A percentile compares a stretch with the other conserved stretches of the same genome.
Conservation (phyloP, 2,888 invertebrate species). For the Ochropleura leucogaster region DNA sequence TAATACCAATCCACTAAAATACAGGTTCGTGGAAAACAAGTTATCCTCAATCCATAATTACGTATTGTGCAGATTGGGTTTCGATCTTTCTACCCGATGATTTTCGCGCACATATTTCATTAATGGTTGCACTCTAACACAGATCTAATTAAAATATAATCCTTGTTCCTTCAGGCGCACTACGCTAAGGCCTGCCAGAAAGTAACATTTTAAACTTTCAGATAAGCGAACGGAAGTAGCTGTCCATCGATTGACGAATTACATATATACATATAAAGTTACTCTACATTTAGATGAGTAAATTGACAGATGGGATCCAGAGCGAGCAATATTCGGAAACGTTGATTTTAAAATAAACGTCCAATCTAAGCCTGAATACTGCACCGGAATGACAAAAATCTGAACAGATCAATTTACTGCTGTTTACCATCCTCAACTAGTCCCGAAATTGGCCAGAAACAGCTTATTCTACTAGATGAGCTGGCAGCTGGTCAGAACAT, state of each 20-base stretch:
- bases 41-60: conserved; percentile 14
- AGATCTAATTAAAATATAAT: conserved; percentile 13
- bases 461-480: neutral
- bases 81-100: neutral
- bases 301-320: neutral
- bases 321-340: neutral
- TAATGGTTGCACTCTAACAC: neutral
- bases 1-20: conserved; percentile 4
- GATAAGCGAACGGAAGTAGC: conserved; percentile 6
- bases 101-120: conserved; percentile 2
- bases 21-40: neutral
- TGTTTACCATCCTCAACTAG: conserved; percentile 3
- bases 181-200: neutral
- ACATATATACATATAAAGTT: too few species aligned
- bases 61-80: neutral
- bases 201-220: neutral
- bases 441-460: neutral
- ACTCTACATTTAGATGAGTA: neutral
- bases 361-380: neutral
- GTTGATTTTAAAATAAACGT: neutral
- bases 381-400: neutral
- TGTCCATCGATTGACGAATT: conserved; percentile 1
- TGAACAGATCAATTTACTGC: conserved; percentile 5
- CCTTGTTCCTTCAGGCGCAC: neutral
- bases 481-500: conserved; percentile 14